Evolutionary conservation across 2,888 invertebrate species (phyloP).

Genomic region (Ophion slaviceki): DNA sequence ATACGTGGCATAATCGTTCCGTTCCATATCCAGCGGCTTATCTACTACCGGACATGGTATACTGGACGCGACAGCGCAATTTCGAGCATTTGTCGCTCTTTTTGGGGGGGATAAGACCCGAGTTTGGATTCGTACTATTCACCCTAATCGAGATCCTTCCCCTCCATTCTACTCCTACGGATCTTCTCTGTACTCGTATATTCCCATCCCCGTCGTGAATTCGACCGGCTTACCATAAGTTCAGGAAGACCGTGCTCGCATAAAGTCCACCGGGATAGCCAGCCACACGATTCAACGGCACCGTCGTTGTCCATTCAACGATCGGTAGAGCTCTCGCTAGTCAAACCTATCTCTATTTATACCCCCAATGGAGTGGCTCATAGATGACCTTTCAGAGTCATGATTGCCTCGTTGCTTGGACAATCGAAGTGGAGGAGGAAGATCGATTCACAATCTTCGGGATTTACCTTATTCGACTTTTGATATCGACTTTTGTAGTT

Average conservation of each 20-base stretch:
- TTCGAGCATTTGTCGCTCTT: constrained; percentile 65
- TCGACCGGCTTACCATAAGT: constrained; percentile 1
- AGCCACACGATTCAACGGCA: background rate
- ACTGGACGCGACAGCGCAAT: constrained; percentile 59
- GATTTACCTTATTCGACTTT: no score
- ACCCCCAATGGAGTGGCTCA: no score
- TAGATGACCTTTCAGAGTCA: no score
- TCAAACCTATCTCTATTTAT: no score
- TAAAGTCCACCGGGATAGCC: background rate
- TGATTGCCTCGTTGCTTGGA: no score
- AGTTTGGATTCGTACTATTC: constrained; percentile 62
- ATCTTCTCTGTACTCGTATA: constrained; percentile 9
- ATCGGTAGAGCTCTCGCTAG: background rate
- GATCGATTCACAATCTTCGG: no score
- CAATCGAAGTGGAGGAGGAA: no score
- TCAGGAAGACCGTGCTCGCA: background rate
- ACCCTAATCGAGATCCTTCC: constrained; percentile 60
- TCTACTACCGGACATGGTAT: constrained; percentile 19
- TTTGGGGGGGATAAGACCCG: constrained; percentile 44
- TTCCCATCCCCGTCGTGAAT: background rate
- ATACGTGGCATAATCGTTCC: constrained; percentile 62
- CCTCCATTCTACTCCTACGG: constrained; percentile 4
- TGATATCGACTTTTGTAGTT: no score
- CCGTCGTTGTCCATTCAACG: background rate
- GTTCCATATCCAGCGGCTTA: constrained; percentile 39